phyloP scores from a whole-genome alignment of 2,888 invertebrate species.

The Pseudeuparius sepicola region DNA sequence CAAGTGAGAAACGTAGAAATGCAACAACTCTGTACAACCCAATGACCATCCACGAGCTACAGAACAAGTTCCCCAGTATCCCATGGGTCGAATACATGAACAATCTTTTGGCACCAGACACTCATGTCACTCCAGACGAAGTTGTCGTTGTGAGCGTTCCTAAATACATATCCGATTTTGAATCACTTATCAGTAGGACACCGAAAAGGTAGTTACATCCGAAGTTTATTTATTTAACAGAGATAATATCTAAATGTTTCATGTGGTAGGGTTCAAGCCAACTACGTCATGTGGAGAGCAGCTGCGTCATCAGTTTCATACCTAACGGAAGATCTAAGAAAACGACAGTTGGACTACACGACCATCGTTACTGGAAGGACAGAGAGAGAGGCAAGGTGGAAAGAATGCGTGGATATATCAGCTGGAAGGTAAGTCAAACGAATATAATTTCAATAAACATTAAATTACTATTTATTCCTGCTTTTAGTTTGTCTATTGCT shows the following conservation, averaged over 20 bases:
- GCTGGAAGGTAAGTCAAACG: slow-evolving; percentile 53
- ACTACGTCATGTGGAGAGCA: slow-evolving; percentile 89
- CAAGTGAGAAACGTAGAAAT: slow-evolving; percentile 83
- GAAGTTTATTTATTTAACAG: slow-evolving; percentile 27
- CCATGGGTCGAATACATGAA: slow-evolving; percentile 82
- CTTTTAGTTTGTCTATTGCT: slow-evolving; percentile 55
- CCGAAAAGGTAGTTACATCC: no score
- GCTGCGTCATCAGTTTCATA: slow-evolving; percentile 73
- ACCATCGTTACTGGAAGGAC: slow-evolving; percentile 75
- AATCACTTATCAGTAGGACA: slow-evolving; percentile 45
- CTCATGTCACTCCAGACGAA: slow-evolving; percentile 57
- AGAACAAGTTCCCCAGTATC: slow-evolving; percentile 62
- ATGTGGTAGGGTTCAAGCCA: slow-evolving; percentile 72
- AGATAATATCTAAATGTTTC: slow-evolving; percentile 27
- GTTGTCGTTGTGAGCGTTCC: slow-evolving; percentile 78
- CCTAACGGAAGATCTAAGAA: slow-evolving; percentile 66
- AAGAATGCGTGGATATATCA: slow-evolving; percentile 77
- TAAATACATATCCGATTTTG: slow-evolving; percentile 63
- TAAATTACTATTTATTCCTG: slow-evolving; percentile 5
- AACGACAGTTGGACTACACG: slow-evolving; percentile 70
- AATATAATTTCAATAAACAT: not conserved
- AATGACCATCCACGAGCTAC: slow-evolving; percentile 71
- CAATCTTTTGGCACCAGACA: slow-evolving; percentile 58
- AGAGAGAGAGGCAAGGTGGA: slow-evolving; percentile 81
- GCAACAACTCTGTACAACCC: slow-evolving; percentile 87